phyloP scores from a whole-genome alignment of 2,888 invertebrate species.

The Leptopilina syphax region DNA sequence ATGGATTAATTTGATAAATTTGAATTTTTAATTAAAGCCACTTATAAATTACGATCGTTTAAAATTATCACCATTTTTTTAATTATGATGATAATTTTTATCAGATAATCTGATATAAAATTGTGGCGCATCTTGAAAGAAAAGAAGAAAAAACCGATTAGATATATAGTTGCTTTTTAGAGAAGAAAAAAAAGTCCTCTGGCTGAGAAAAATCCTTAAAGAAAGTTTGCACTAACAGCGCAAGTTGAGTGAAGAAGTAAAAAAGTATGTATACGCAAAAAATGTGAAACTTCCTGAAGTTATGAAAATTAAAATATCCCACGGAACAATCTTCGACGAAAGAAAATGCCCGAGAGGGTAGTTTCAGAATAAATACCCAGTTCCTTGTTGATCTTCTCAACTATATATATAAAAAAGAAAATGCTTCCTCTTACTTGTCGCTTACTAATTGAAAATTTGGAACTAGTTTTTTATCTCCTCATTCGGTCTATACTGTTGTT shows the following conservation, averaged over 20 bases:
- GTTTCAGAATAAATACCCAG: conserved; percentile 25
- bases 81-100: neutral
- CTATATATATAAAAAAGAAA: neutral
- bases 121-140: neutral
- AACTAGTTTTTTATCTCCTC: neutral
- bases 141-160: neutral
- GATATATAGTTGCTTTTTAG: conserved; percentile 5
- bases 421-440: conserved; percentile 12
- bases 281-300: conserved; percentile 27
- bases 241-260: conserved; percentile 18
- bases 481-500: too few species aligned
- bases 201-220: conserved; percentile 11
- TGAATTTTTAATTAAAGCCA: too few species aligned
- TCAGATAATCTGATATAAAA: neutral
- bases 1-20: too few species aligned
- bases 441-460: conserved; percentile 35
- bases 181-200: conserved; percentile 13
- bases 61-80: neutral
- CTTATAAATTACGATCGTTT: too few species aligned
- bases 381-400: conserved; percentile 26
- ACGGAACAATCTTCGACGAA: conserved; percentile 37
- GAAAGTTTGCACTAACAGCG: conserved; percentile 31
- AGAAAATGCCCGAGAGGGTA: conserved; percentile 36
- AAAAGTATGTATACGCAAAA: conserved; percentile 23
- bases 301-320: conserved; percentile 39